These are phyloP conservation scores for Polymixis flavicincta DNA, from an alignment of 2,888 invertebrate species.

Conservation along the genomic window DNA sequence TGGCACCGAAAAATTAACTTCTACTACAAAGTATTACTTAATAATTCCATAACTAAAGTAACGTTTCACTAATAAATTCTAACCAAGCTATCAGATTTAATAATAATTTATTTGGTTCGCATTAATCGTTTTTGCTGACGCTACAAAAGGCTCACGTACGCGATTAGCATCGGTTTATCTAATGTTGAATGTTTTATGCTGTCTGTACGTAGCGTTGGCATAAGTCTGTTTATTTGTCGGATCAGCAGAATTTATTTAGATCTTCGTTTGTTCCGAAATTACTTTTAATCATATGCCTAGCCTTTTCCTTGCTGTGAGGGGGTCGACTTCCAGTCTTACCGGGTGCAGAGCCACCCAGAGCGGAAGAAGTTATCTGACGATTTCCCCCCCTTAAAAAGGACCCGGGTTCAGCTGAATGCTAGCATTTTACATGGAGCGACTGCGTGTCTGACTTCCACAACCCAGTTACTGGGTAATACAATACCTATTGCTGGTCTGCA, in stretches of 20 bases:
- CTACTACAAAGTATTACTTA: neutral
- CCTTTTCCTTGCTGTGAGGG: neutral
- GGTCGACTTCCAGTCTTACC: neutral
- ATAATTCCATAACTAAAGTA: slow-evolving; percentile 15
- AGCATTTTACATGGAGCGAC: neutral
- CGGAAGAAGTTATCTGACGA: too few relatives aligned
- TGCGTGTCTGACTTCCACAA: neutral
- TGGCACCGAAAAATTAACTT: neutral
- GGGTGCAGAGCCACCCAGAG: too few relatives aligned
- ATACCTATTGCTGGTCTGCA: neutral
- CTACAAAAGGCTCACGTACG: slow-evolving; percentile 61
- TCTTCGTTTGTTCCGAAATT: neutral
- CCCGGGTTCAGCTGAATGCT: neutral
- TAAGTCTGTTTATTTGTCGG: slow-evolving; percentile 1
- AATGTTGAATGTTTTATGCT: slow-evolving; percentile 58
- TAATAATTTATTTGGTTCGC: slow-evolving; percentile 49
- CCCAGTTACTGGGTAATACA: neutral
- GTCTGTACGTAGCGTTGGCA: slow-evolving; percentile 54
- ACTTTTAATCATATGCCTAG: neutral
- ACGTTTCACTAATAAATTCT: slow-evolving; percentile 39
- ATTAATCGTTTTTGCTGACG: slow-evolving; percentile 62
- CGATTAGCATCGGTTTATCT: slow-evolving; percentile 63
- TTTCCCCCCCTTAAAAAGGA: too few relatives aligned
- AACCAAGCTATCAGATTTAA: slow-evolving; percentile 34
- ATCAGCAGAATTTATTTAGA: neutral